Evolutionary conservation across 1,140 invertebrate genomes (phyloP), one percentile per base, ranked within the genome.

Genomic region (Apolygus lucorum): DNA sequence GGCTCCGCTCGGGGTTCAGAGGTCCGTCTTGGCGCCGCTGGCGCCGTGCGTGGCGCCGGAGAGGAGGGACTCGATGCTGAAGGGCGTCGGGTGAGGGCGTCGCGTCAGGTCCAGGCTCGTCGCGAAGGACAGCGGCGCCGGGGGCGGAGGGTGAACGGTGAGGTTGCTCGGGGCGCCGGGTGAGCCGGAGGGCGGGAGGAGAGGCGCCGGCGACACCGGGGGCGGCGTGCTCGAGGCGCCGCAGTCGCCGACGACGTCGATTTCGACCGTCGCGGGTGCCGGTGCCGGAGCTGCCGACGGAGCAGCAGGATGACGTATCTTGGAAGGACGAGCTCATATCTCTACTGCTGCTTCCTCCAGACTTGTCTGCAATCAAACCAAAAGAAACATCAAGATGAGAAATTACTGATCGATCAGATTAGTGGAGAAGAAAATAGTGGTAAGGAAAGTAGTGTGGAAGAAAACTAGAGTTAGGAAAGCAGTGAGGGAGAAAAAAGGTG

Each of bases 31-130:
- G 54, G 34, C 8, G 8, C 8, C 8, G 34, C 73, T 74, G 89
- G 75, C 8, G 17, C 17, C 17, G 34, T 49, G 8, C 8, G 8
- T 49, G 34, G 8, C 22, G 54, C 84, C 83, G 14, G 83, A 84
- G 75, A 91, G 82, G 71, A 91, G 79, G 62, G 89, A 91, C 77
- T 92, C 90, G 83, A 92, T 92, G 81, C 89, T 91, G 81, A 92
- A 92, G 24, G 90, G 90, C 81, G 91, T 91, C 24, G 90, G 90
- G 80, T 91, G 90, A 62, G 84, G 81, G 72, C 85, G 80, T 75
- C 84, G 83, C 21, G 82, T 78, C 68, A 83, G 78, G 59, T 81
- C 81, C 14, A 81, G 77, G 1, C 79, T 69, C 59, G 71, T 68
- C 77, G 71, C 77, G 80, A 65, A 80, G 79, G 2, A 78, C 78